A percentile compares a stretch with the other conserved stretches of the same genome.
Conservation (phyloP, 2,113 vertebrate genomes). For the Sisor rabdophorus region DNA sequence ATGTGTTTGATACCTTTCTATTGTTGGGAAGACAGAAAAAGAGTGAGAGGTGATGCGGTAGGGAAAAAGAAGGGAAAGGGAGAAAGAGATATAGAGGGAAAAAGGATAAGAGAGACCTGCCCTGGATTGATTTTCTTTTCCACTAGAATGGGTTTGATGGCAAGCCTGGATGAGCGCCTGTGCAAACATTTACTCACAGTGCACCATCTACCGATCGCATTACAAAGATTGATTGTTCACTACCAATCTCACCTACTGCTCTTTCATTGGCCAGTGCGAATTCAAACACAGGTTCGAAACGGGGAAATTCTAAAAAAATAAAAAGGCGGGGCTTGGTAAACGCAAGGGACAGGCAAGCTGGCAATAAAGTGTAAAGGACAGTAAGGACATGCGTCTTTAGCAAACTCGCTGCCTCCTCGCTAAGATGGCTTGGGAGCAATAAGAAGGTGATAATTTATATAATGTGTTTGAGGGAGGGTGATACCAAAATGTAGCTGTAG, state of each 20-base stretch:
- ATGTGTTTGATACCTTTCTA: conserved; percentile 70
- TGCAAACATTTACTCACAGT: conserved; percentile 72
- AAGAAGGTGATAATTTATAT: conserved; percentile 33
- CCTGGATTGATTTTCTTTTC: conserved; percentile 67
- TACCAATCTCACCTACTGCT: conserved; percentile 66
- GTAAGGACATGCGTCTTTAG: conserved; percentile 38
- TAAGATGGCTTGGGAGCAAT: conserved; percentile 17
- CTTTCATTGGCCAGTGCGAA: conserved; percentile 68
- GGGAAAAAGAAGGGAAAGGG: conserved; percentile 14
- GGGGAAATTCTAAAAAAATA: conserved; percentile 51
- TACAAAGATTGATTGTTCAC: conserved; percentile 75
- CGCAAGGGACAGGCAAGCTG: conserved; percentile 50
- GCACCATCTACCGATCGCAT: conserved; percentile 69
- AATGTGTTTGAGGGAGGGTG: conserved; percentile 20
- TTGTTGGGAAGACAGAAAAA: conserved; percentile 47
- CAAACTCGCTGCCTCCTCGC: conserved; percentile 2
- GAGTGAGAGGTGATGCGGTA: neutral
- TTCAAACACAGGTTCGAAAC: conserved; percentile 69
- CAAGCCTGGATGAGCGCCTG: conserved; percentile 68
- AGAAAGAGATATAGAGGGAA: conserved; percentile 32
- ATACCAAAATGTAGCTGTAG: neutral
- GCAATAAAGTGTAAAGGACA: conserved; percentile 47
- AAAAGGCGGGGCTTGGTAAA: conserved; percentile 55
- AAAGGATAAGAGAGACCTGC: conserved; percentile 63
- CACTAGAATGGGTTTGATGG: conserved; percentile 67